Evolutionary conservation across 2,113 vertebrate genomes (phyloP).

Genomic region (Zootoca vivipara): DNA sequence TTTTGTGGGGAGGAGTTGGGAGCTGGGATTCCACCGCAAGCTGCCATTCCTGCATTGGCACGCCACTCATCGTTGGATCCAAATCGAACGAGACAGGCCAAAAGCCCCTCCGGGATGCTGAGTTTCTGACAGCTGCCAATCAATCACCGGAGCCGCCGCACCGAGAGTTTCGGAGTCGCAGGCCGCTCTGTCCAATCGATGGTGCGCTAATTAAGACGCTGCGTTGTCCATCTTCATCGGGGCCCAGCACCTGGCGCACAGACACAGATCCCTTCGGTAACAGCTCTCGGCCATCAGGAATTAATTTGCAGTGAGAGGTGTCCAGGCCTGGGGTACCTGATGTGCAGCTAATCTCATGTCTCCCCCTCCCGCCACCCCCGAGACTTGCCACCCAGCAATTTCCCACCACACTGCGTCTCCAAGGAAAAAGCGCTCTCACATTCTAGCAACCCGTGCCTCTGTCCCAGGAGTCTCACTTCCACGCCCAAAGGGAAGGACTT

Average conservation of each 20-base stretch:
- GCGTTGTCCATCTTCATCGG: neutral
- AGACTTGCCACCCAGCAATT: neutral
- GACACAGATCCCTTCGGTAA: neutral
- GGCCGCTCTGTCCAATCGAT: neutral
- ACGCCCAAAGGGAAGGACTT: neutral
- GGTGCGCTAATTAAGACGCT: constrained; percentile 1
- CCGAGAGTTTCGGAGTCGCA: neutral
- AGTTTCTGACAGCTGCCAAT: constrained; percentile 17
- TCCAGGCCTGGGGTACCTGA: neutral
- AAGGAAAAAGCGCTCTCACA: neutral
- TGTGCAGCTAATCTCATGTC: neutral
- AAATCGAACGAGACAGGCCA: neutral
- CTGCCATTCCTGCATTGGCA: neutral
- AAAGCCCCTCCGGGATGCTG: neutral
- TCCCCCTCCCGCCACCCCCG: neutral
- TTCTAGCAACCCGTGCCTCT: neutral
- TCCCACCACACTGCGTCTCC: neutral
- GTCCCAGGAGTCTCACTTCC: neutral
- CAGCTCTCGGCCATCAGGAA: neutral
- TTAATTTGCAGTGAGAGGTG: neutral
- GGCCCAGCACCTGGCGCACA: neutral
- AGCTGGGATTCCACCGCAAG: neutral
- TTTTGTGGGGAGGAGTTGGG: too few relatives aligned
- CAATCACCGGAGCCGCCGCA: neutral
- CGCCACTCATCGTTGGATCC: neutral